These are phyloP conservation scores for Brachionus calyciflorus DNA, from an alignment of 1,140 invertebrate species.

Conservation along the genomic window DNA sequence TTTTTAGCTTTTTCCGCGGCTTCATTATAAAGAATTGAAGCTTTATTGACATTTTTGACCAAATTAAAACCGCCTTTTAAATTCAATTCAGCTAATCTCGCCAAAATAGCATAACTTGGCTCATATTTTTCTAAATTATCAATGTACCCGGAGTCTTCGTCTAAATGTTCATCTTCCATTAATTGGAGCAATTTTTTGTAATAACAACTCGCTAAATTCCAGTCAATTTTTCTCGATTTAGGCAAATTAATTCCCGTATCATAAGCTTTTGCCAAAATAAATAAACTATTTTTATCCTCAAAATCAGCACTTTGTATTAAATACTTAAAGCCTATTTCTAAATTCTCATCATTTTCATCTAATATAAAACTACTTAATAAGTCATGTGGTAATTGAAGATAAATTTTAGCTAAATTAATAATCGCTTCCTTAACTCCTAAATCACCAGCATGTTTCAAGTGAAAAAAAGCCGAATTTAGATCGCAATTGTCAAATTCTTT, in stretches of 20 bases:
- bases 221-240: slow-evolving; percentile 52
- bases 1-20: slow-evolving; percentile 65
- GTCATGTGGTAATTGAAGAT: slow-evolving; percentile 62
- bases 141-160: too few relatives aligned
- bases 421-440: slow-evolving; percentile 61
- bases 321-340: slow-evolving; percentile 59
- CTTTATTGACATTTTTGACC: slow-evolving; percentile 57
- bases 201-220: slow-evolving; percentile 58
- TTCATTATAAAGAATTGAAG: slow-evolving; percentile 63
- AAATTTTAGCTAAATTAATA: slow-evolving; percentile 59
- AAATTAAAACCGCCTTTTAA: too few relatives aligned
- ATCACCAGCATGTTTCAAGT: slow-evolving; percentile 62
- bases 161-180: too few relatives aligned
- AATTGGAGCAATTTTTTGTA: too few relatives aligned
- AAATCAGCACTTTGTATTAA: slow-evolving; percentile 62
- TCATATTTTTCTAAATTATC: too few relatives aligned
- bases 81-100: too few relatives aligned
- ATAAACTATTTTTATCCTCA: slow-evolving; percentile 63
- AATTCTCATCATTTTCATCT: slow-evolving; percentile 55
- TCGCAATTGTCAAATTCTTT: slow-evolving; percentile 62
- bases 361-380: slow-evolving; percentile 53
- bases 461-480: slow-evolving; percentile 61
- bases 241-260: slow-evolving; percentile 54
- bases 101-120: too few relatives aligned
- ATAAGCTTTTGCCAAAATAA: slow-evolving; percentile 63